Base-by-base conservation (phyloP, 92 coral and sea anemone species). In the Pocillopora meandrina region DNA sequence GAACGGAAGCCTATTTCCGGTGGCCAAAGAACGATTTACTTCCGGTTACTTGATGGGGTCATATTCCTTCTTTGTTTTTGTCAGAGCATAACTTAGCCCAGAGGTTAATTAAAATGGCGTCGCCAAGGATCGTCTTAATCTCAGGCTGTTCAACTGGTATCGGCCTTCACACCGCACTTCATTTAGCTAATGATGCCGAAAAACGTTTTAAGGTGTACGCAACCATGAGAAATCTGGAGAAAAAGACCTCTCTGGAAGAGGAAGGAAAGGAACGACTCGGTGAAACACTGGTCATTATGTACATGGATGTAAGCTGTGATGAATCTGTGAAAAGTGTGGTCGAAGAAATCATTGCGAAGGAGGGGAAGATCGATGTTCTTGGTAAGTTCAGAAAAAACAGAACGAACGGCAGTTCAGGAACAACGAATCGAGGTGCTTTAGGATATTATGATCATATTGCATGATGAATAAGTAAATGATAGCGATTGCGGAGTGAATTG, bases 91-190 rank as follows among this genome's bases (percentile, higher is more conserved):
- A 26, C 31, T 26, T 26, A 26, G 2, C 20, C 20, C 7, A 61
- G 2, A 61, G 65, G n/a, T 61, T 1, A 17, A n/a, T 67, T 47
- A 69, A 74, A 16, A 91, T 91, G 95, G 85, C 94, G 60, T 68
- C 80, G 6, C 77, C 65, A 19, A 92, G 95, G 60, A 76, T 95
- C 6, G 98, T 95, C 14, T 77, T 95, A 4, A 91, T 95, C 10
- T 93, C 98, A 10, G 98, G 97, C 55, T 88, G 98, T 84, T 95
- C 98, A 2, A 83, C 91, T 80, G 98, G 97, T 26, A 92, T 95
- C 60, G 98, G 98, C 35, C 86, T 91, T 59, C 72, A 90, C 76
- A 90, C 95, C 10, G 97, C 98, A 61, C 67, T 93, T 19, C 88
- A 91, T 70, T 92, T 95, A 18, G 94, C 98, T 11, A 92, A 88